Percentiles rank a stretch among this genome's conserved stretches.
These are phyloP conservation scores for Eudyptes chrysolophus DNA, from an alignment of 2,113 vertebrate species.

Conservation along the genomic window DNA sequence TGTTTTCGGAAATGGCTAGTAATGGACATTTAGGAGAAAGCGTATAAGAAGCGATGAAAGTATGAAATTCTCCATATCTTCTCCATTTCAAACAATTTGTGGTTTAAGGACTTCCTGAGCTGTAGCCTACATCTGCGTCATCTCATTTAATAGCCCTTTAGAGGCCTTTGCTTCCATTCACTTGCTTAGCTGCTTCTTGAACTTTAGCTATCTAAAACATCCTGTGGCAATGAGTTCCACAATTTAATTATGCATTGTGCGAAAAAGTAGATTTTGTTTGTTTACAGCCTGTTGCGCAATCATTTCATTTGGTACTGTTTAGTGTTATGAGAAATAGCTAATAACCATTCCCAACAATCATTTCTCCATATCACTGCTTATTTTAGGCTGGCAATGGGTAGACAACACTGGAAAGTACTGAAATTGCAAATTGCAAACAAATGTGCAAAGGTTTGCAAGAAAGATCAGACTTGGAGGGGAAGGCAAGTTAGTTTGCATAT, in stretches of 20 bases:
- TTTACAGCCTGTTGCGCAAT: slow-evolving; percentile 31
- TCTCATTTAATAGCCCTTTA: slow-evolving; percentile 48
- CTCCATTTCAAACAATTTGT: slow-evolving; percentile 58
- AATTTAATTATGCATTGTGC: slow-evolving; percentile 15
- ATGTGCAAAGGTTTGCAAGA: background rate
- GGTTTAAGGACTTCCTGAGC: slow-evolving; percentile 63
- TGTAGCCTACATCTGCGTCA: slow-evolving; percentile 37
- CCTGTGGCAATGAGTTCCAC: background rate
- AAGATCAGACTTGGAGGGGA: background rate
- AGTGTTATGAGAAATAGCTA: background rate
- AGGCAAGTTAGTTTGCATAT: background rate
- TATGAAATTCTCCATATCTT: slow-evolving; percentile 38
- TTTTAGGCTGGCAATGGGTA: slow-evolving; percentile 2
- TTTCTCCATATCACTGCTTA: slow-evolving; percentile 7
- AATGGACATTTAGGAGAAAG: slow-evolving; percentile 25
- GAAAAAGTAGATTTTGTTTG: slow-evolving; percentile 35
- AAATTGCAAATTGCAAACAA: slow-evolving; percentile 8
- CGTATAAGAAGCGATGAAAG: background rate
- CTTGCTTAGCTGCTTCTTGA: slow-evolving; percentile 1
- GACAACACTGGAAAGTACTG: background rate
- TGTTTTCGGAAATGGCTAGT: background rate
- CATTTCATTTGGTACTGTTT: background rate
- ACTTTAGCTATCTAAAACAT: slow-evolving; percentile 33
- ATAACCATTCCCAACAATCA: background rate
- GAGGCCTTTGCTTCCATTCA: slow-evolving; percentile 41